Conservation (phyloP, 2,888 invertebrate genomes). For the Amorpha juglandis region DNA sequence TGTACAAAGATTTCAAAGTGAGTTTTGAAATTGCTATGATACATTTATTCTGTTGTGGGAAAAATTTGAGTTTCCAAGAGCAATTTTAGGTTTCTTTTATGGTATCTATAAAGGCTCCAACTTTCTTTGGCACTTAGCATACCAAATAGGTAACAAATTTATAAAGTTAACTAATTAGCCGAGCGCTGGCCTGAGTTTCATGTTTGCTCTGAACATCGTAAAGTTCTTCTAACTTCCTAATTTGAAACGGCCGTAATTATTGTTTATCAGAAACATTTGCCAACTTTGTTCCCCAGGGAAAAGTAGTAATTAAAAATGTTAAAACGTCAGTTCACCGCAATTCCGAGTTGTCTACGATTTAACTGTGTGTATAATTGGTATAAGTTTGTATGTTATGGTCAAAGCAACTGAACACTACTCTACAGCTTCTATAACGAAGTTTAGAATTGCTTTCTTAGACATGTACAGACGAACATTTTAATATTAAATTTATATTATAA, state of each 20-base stretch:
- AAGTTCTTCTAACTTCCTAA: conserved; percentile 69
- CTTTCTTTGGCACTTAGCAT: conserved; percentile 70
- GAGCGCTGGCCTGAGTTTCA: conserved; percentile 67
- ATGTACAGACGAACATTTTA: too few species aligned
- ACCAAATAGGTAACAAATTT: conserved; percentile 81
- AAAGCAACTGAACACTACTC: background rate
- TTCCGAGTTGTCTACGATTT: background rate
- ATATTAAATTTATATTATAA: too few species aligned
- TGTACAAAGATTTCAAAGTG: conserved; percentile 1
- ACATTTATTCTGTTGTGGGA: conserved; percentile 7
- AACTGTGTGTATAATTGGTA: background rate
- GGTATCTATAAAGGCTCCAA: conserved; percentile 49
- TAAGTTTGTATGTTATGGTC: background rate
- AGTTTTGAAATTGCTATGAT: background rate
- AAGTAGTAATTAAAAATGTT: conserved; percentile 49
- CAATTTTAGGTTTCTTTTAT: conserved; percentile 45
- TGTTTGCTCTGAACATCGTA: conserved; percentile 69
- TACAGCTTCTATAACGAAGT: background rate
- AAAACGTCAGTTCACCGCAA: conserved; percentile 2
- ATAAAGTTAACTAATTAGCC: conserved; percentile 78
- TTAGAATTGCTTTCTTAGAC: too few species aligned
- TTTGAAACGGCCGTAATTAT: conserved; percentile 70
- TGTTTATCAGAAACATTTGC: conserved; percentile 62
- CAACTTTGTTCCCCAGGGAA: conserved; percentile 48
- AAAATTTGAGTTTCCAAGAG: conserved; percentile 47